Evolutionary conservation across 30 jellyfish, hydroid and myxozoan genomes (phyloP).

Genomic region (Morbakka virulenta): DNA sequence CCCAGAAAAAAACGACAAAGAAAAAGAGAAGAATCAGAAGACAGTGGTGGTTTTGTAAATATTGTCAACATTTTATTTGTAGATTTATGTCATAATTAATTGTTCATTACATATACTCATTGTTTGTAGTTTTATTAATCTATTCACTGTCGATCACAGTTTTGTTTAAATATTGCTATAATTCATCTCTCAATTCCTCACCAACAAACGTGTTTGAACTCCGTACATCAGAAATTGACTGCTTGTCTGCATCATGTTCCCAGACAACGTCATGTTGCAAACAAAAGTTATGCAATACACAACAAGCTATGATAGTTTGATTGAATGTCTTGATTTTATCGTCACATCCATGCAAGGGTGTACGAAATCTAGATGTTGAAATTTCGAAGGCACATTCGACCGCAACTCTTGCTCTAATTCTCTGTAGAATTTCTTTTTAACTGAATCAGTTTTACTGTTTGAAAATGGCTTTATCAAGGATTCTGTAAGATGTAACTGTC

Average conservation of each 20-base stretch:
- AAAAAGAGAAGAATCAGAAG: too few species aligned
- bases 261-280: conserved; percentile 6
- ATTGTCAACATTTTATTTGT: too few species aligned
- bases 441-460: background rate
- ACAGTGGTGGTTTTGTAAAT: too few species aligned
- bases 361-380: conserved; percentile 35
- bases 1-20: too few species aligned
- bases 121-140: too few species aligned
- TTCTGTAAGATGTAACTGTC: conserved; percentile 14
- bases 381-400: conserved; percentile 29
- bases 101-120: too few species aligned
- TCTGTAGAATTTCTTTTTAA: conserved; percentile 2
- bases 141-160: too few species aligned
- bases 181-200: conserved; percentile 15
- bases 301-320: conserved; percentile 19
- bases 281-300: conserved; percentile 45
- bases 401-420: conserved; percentile 37
- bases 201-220: background rate
- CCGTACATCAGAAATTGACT: background rate
- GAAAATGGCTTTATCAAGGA: conserved; percentile 9
- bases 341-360: conserved; percentile 1
- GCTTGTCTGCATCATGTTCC: background rate
- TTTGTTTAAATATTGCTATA: too few species aligned
- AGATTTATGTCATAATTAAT: background rate
- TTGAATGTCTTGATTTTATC: background rate